Conservation (phyloP, 2,113 vertebrate species). For the Pterophyllum scalare region DNA sequence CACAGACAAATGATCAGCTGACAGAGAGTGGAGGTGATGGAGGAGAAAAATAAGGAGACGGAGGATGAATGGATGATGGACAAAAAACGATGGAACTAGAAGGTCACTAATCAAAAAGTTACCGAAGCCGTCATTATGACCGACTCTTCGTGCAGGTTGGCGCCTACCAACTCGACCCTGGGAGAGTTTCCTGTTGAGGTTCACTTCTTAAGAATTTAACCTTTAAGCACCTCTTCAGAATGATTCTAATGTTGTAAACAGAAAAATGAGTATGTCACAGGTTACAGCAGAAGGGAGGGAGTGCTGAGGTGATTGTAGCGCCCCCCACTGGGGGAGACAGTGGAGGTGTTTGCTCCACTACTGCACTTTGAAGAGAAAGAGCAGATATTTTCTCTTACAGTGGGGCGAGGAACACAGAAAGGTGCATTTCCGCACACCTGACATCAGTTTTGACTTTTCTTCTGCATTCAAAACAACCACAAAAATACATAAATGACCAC, state of each 20-base stretch:
- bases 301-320: not conserved
- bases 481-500: not conserved
- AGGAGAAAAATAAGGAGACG: not conserved
- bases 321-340: not conserved
- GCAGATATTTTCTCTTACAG: not conserved
- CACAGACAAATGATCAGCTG: slow-evolving; percentile 6
- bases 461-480: not conserved
- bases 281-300: not conserved
- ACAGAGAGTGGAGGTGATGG: not conserved
- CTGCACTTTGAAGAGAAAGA: too few species aligned
- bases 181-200: not conserved
- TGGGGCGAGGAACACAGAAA: not conserved
- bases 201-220: not conserved
- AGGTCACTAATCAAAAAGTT: not conserved
- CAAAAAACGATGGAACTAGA: not conserved
- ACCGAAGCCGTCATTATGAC: not conserved
- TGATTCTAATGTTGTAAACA: not conserved
- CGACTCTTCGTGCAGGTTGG: not conserved
- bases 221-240: not conserved
- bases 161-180: too few species aligned
- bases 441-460: too few species aligned
- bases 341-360: not conserved
- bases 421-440: too few species aligned
- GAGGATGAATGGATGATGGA: not conserved
- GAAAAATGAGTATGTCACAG: not conserved